Evolutionary conservation across 2,113 vertebrate species (phyloP).

Genomic region (Asarcornis scutulata): DNA sequence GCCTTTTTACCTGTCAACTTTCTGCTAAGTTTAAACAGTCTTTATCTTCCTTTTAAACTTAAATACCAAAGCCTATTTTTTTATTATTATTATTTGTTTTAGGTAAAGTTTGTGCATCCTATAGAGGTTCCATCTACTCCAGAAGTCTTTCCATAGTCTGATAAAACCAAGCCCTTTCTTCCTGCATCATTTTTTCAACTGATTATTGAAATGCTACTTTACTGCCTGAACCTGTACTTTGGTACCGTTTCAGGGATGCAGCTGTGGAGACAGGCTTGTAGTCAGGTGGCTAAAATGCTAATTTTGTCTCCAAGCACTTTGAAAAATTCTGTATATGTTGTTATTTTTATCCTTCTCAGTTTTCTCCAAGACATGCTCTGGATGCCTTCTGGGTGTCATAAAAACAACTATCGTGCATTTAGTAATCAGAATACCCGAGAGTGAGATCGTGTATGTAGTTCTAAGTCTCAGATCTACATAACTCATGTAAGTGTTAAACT

Average conservation of each 20-base stretch:
- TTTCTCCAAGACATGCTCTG: not conserved
- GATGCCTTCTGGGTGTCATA: not conserved
- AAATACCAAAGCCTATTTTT: not conserved
- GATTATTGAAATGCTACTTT: not conserved
- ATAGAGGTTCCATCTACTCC: not conserved
- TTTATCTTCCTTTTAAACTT: not conserved
- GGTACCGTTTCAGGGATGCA: not conserved
- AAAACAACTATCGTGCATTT: not conserved
- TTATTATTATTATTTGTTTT: not conserved
- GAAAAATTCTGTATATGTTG: not conserved
- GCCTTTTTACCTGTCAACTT: not conserved
- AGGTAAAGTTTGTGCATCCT: not conserved
- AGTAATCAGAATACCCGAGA: not conserved
- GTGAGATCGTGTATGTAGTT: not conserved
- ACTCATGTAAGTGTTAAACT: accelerated
- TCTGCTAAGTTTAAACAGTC: not conserved
- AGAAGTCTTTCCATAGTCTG: not conserved
- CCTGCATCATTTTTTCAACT: not conserved
- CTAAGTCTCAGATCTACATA: not conserved
- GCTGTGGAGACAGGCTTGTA: not conserved
- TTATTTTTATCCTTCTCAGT: slow-evolving; percentile 2
- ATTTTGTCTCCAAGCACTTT: not conserved
- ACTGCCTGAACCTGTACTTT: not conserved
- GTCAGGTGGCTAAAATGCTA: not conserved
- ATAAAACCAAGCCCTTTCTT: not conserved